A percentile compares a stretch with the other conserved stretches of the same genome.
These are phyloP conservation scores for Endomychus coccineus DNA, from an alignment of 2,888 invertebrate species.

Conservation along the genomic window DNA sequence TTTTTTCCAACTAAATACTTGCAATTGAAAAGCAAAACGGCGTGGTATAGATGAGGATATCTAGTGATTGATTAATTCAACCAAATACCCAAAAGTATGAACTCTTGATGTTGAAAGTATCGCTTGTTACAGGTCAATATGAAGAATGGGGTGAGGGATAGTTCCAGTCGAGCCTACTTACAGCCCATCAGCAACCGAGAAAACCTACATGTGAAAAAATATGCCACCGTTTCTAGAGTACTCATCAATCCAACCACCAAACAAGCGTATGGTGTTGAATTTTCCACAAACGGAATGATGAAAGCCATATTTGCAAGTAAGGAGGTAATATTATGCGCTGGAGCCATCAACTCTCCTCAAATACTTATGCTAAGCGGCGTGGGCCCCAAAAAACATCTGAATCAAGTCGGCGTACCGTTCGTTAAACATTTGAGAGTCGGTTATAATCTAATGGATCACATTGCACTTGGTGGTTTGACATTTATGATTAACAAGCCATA, in stretches of 20 bases:
- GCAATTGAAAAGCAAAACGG: too few species aligned
- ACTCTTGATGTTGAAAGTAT: too few species aligned
- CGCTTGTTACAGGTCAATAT: slow-evolving; percentile 50
- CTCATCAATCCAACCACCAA: slow-evolving; percentile 41
- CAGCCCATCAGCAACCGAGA: slow-evolving; percentile 42
- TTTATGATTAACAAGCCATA: slow-evolving; percentile 52
- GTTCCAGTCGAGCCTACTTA: slow-evolving; percentile 49
- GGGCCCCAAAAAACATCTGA: slow-evolving; percentile 43
- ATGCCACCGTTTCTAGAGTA: slow-evolving; percentile 46
- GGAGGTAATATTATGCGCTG: slow-evolving; percentile 54
- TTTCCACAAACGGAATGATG: slow-evolving; percentile 33
- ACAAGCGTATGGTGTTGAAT: slow-evolving; percentile 44
- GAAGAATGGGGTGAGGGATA: slow-evolving; percentile 45
- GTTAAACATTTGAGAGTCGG: slow-evolving; percentile 49
- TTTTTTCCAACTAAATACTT: too few species aligned
- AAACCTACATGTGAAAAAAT: slow-evolving; percentile 49
- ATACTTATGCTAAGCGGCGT: slow-evolving; percentile 67
- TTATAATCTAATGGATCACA: slow-evolving; percentile 50
- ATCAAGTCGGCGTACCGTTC: slow-evolving; percentile 39
- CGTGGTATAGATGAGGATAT: too few species aligned
- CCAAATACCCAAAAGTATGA: too few species aligned
- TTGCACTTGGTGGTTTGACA: slow-evolving; percentile 59
- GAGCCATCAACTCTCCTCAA: slow-evolving; percentile 67
- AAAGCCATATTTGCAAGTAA: slow-evolving; percentile 44
- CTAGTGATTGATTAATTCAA: too few species aligned